Conservation (phyloP, 2,113 vertebrate genomes). For the Antechinus stuartii region DNA sequence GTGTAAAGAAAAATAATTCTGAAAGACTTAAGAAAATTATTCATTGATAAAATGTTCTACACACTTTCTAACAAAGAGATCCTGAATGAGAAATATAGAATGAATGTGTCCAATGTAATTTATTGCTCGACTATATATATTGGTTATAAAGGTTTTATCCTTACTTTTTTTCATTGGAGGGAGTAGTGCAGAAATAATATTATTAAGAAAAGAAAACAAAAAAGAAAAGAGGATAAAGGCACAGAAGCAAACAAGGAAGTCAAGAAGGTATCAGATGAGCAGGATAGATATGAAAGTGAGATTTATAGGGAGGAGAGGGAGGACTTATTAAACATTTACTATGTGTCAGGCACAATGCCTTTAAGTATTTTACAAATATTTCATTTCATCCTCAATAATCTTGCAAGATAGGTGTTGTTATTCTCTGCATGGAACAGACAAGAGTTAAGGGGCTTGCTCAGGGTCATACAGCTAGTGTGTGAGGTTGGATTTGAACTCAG, state of each 20-base stretch:
- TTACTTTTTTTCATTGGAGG: not conserved
- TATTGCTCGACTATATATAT: not conserved
- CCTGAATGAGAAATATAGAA: not conserved
- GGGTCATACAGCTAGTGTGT: too few species aligned
- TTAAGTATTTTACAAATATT: too few species aligned
- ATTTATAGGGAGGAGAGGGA: not conserved
- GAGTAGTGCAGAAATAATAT: not conserved
- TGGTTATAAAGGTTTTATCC: not conserved
- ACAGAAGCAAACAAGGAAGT: not conserved
- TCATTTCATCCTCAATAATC: too few species aligned
- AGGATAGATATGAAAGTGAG: not conserved
- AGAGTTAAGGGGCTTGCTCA: too few species aligned
- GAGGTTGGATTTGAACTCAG: too few species aligned
- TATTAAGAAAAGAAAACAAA: not conserved
- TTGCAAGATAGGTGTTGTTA: too few species aligned
- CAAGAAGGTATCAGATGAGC: not conserved
- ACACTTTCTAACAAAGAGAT: not conserved
- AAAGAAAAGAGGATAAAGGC: not conserved
- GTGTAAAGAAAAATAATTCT: not conserved
- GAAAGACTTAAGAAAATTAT: not conserved
- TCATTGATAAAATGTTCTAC: not conserved
- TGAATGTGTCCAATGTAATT: not conserved
- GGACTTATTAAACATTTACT: too few species aligned
- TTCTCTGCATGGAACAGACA: too few species aligned
- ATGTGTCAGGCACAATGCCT: too few species aligned